Evolutionary conservation across 2,888 invertebrate genomes (phyloP), one percentile per base, ranked within the genome.

Genomic region (Nezara viridula): DNA sequence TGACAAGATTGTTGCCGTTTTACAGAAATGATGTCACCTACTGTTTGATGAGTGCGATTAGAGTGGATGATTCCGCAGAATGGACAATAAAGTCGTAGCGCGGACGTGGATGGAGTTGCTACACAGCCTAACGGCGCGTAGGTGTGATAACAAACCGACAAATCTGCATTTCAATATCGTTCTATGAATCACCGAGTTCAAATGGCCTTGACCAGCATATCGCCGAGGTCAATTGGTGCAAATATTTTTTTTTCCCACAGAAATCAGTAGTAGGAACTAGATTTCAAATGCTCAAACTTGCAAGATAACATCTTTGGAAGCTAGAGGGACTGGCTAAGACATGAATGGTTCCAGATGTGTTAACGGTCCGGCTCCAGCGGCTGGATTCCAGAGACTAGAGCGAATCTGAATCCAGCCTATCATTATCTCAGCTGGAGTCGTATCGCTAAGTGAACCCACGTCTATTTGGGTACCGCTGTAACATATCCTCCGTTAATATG

Each of bases 301-400:
- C 55, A 32, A 4, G 81, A 44, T 81, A 44, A 81, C 24, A 81
- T 40, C 40, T 44, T 32, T 1, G 2, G 27, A 24, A n/a, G 44
- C 24, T 44, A 44, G n/a, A n/a, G 21, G 21, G 44, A n/a, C 44
- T 10, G 81, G 81, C 40, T 0, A 21, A 81, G 66, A 19, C 66
- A 66, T 66, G 66, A 66, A 66, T 66, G 66, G 32, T 19, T 44
- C 24, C 40, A 40, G 40, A 81, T 81, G 44, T 44, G 81, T 81
- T 81, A 81, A 81, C 81, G 81, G 81, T 81, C 81, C 81, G 12
- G 24, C 40, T 32, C 81, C 40, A 32, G 66, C 9, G 81, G 32
- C 44, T 81, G 81, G 81, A 81, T 81, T 81, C 81, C 81, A 81
- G 14, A 10, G 81, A 44, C 81, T 81, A 24, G 81, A 24, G 44